phyloP scores from a whole-genome alignment of 2,113 vertebrate species.

The Forbesichthys papilliferus region DNA sequence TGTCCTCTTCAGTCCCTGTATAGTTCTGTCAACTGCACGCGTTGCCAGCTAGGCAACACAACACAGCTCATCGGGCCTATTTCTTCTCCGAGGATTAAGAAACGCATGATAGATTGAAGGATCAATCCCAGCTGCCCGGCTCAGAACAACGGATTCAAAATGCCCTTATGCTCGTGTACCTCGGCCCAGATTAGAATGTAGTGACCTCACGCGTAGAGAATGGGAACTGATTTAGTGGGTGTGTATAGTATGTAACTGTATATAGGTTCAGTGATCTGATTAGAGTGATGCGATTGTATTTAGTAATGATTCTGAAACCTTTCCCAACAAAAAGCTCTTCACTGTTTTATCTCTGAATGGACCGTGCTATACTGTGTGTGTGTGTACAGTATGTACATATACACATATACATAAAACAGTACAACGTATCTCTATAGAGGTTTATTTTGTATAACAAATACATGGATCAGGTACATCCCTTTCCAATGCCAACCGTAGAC shows the following conservation, averaged over 20 bases:
- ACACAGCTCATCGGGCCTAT: slow-evolving; percentile 36
- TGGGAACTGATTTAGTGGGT: slow-evolving; percentile 47
- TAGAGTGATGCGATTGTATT: slow-evolving; percentile 25
- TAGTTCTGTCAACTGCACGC: slow-evolving; percentile 33
- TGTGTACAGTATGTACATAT: not conserved
- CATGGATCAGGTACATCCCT: slow-evolving; percentile 35
- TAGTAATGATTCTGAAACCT: slow-evolving; percentile 14
- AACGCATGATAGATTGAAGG: slow-evolving; percentile 66
- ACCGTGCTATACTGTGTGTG: slow-evolving; percentile 15
- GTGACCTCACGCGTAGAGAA: slow-evolving; percentile 56
- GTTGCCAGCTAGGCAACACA: slow-evolving; percentile 36
- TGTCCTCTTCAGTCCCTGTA: slow-evolving; percentile 35
- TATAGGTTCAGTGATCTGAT: slow-evolving; percentile 58
- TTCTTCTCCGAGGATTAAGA: slow-evolving; percentile 58
- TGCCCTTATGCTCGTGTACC: slow-evolving; percentile 57
- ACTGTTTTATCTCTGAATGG: slow-evolving; percentile 33
- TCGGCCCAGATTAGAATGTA: slow-evolving; percentile 64
- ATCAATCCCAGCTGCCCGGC: slow-evolving; percentile 51
- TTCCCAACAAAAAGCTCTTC: slow-evolving; percentile 47
- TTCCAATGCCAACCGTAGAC: slow-evolving; percentile 22
- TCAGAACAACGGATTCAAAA: slow-evolving; percentile 55
- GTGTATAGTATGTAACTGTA: slow-evolving; percentile 67
- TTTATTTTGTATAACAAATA: slow-evolving; percentile 38
- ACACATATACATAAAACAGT: slow-evolving; percentile 15
- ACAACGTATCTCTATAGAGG: slow-evolving; percentile 12